Conservation (phyloP, 1,140 invertebrate genomes). For the Apis dorsata region DNA sequence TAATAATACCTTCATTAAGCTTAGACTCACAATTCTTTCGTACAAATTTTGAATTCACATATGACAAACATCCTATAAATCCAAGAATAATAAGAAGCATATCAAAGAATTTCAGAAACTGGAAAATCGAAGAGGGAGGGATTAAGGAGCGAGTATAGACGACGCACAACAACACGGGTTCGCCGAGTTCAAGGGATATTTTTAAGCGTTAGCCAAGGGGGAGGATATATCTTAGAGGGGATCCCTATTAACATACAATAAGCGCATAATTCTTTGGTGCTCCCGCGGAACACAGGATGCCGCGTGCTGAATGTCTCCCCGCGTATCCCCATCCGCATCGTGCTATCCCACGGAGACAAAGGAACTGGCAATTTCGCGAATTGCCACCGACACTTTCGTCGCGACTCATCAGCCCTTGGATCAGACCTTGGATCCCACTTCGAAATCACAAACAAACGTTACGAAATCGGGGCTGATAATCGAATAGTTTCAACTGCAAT, state of each 20-base stretch:
- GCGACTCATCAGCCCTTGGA: neutral
- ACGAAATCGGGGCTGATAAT: too few relatives aligned
- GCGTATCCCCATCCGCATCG: neutral
- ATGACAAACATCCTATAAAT: too few relatives aligned
- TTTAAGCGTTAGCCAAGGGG: constrained; percentile 41
- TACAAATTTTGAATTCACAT: too few relatives aligned
- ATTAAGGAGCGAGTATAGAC: neutral
- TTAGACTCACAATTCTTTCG: too few relatives aligned
- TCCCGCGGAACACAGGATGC: constrained; percentile 53
- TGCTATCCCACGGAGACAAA: constrained; percentile 44
- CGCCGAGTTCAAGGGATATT: constrained; percentile 52
- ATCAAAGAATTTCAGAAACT: constrained; percentile 55
- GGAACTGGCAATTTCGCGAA: constrained; percentile 54
- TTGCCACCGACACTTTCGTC: constrained; percentile 26
- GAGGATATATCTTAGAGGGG: constrained; percentile 23
- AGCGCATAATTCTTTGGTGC: constrained; percentile 65
- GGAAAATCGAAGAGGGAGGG: constrained; percentile 52
- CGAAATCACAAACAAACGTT: too few relatives aligned
- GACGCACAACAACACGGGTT: neutral
- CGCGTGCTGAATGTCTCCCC: constrained; percentile 41
- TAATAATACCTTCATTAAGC: too few relatives aligned
- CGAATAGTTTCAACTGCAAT: too few relatives aligned
- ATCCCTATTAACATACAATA: constrained; percentile 68
- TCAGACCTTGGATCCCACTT: too few relatives aligned
- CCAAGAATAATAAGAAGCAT: too few relatives aligned